Base-by-base conservation (phyloP, 2,113 vertebrate genomes). In the Sisor rabdophorus region DNA sequence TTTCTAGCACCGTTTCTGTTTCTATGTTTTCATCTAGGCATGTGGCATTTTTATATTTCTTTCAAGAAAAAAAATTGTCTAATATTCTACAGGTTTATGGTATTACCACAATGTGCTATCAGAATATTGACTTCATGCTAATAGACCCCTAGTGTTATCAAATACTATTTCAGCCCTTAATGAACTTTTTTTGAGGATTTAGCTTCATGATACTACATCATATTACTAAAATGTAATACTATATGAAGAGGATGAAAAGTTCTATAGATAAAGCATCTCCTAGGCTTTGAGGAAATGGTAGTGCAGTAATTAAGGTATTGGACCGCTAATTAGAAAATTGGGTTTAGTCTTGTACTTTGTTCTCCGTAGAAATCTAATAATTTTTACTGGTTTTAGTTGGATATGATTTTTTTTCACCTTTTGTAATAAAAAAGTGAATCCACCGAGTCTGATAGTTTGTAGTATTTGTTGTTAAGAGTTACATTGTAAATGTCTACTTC, bases 1-100 rank as follows among this genome's bases (percentile, higher is more conserved):
- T 36, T 77, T 53, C 7, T 26, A 54, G 77, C 22, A 48, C 50
- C 58, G 67, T 44, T 69, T 61, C 56, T 68, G 59, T 69, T 69
- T 55, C 30, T 70, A 40, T 63, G 48, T 30, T 26, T 24, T 24
- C 15, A 12, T 67, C 32, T 76, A 44, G 59, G 52, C 58, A 61
- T 74, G 72, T 52, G 44, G n/a, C 11, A 11, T 11, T 74, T 61
- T 61, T 61, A 61, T 22, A 52, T 73, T 72, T 54, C 54, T 26
- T 7, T 73, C 9, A 60, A 22, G 50, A 54, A 54, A 59, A 28
- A 54, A 54, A 59, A 28, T 47, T 73, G 32, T 7, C 22, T 48
- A 73, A 48, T n/a, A 36, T 74, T 74, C 61, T 61, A 48, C 36
- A 56, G 36, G n/a, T 48, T 30, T 58, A 26, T 61, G 19, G 3